Evolutionary conservation across 64 coral and sea anemone species (phyloP).

Genomic region (Actinia tenebrosa): DNA sequence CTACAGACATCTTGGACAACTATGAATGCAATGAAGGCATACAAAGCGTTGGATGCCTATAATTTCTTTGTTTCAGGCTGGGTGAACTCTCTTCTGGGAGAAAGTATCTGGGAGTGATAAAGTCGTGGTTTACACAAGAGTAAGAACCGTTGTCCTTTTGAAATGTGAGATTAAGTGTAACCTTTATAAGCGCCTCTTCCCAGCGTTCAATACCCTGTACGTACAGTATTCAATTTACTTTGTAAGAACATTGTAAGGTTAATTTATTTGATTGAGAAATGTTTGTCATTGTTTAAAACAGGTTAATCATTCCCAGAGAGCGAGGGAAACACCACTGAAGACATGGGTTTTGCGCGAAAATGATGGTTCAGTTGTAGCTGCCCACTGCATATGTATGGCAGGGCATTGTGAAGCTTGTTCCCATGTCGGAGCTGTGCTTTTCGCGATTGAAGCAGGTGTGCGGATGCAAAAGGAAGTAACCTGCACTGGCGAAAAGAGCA

Average conservation of each 20-base stretch:
- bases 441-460: conserved; percentile 19
- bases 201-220: not conserved
- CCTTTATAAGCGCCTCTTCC: no score
- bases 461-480: not conserved
- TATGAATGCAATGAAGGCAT: conserved; percentile 27
- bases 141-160: conserved; percentile 9
- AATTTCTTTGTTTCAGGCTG: conserved; percentile 47
- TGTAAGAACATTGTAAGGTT: not conserved
- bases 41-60: conserved; percentile 31
- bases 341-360: conserved; percentile 26
- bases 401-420: conserved; percentile 31
- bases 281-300: not conserved
- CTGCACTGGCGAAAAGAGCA: conserved; percentile 20
- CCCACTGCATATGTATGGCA: conserved; percentile 25
- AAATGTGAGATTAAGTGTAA: no score
- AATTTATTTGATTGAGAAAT: not conserved
- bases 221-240: not conserved
- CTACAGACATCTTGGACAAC: conserved; percentile 45
- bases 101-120: conserved; percentile 6
- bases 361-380: not conserved
- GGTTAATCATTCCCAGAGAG: conserved; percentile 29
- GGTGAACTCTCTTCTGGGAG: conserved; percentile 34
- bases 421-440: conserved; percentile 14
- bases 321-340: conserved; percentile 10
- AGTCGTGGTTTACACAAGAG: conserved; percentile 29